Percentiles rank a stretch among this genome's conserved stretches.
Conservation (phyloP, 2,888 invertebrate species). For the Micoletzkya japonica region DNA sequence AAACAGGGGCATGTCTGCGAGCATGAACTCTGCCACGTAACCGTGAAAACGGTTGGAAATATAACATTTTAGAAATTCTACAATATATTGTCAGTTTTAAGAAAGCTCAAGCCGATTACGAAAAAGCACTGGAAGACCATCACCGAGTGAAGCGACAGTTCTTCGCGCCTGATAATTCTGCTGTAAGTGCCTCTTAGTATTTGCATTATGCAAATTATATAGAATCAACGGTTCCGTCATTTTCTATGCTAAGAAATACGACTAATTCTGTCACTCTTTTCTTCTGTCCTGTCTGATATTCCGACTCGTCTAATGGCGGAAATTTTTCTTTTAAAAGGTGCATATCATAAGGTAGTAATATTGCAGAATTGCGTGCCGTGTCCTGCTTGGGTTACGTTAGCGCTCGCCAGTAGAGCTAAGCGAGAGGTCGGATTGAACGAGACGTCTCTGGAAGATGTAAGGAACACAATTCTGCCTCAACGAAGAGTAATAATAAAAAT, state of each 20-base stretch:
- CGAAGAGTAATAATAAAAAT: not conserved
- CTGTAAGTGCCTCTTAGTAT: not conserved
- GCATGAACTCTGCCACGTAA: too few species aligned
- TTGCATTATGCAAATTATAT: not conserved
- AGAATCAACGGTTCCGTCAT: too few species aligned
- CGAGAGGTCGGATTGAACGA: slow-evolving; percentile 14
- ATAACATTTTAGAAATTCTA: too few species aligned
- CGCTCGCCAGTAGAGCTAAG: slow-evolving; percentile 48
- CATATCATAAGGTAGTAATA: not conserved
- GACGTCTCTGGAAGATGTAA: not conserved
- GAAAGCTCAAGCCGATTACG: not conserved
- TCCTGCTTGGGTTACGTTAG: slow-evolving; percentile 58
- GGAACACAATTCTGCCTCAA: not conserved
- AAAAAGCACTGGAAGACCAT: slow-evolving; percentile 39
- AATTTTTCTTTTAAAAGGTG: too few species aligned
- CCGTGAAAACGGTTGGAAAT: too few species aligned
- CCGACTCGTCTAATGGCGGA: too few species aligned
- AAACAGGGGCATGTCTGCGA: too few species aligned
- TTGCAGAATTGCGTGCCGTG: slow-evolving; percentile 54
- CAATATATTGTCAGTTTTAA: not conserved
- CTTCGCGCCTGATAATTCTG: slow-evolving; percentile 48
- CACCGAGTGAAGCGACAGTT: slow-evolving; percentile 53
- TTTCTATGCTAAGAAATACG: too few species aligned
- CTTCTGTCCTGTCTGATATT: too few species aligned
- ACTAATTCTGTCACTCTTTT: too few species aligned